Base-by-base conservation (phyloP, 92 coral and sea anemone species). In the Epizoanthus rinbou region DNA sequence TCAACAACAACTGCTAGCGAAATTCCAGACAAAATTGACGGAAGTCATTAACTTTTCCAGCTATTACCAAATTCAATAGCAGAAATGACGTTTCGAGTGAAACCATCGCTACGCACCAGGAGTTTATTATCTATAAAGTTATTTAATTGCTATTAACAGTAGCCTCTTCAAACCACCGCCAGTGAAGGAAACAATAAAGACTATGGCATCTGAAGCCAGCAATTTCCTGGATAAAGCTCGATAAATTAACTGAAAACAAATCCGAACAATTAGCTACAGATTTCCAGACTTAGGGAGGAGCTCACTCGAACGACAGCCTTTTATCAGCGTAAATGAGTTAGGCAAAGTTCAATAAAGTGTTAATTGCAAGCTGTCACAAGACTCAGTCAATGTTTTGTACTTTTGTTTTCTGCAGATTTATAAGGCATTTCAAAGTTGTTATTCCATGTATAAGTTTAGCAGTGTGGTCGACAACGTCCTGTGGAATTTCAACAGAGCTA, bases 221-320 rank as follows among this genome's bases (percentile, higher is more conserved):
- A 78, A 78, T 78, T 78, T 78, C 82, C 82, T 78, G 82, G 35
- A 60, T 22, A 78, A 78, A 78, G 82, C 63, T 23, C 18, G 35
- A 60, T 78, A 62, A 78, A 78, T 62, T 62, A 62, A 62, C 70
- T 37, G 47, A 78, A 62, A 78, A 78, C 72, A 78, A 63, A 62
- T 63, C 69, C 17, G 14, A 62, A 78, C 65, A 78, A 78, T 78
- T 41, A 78, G 41, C 6, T 18, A 15, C 50, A 59, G 59, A 18
- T 22, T 62, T 60, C 28, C 82, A 78, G 82, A 78, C 82, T 24
- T 39, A 21, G 82, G 82, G 82, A 65, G 82, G 82, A 78, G 82
- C 31, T 53, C 18, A 9, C 11, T 57, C 47, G 45, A 16, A 45
- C 17, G 23, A 73, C 31, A 52, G 59, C 33, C 47, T 73, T 47